Percentiles rank a stretch among this genome's conserved stretches.
Conservation (phyloP, 2,797 vertebrate genomes). For the Loris lydekkerianus region DNA sequence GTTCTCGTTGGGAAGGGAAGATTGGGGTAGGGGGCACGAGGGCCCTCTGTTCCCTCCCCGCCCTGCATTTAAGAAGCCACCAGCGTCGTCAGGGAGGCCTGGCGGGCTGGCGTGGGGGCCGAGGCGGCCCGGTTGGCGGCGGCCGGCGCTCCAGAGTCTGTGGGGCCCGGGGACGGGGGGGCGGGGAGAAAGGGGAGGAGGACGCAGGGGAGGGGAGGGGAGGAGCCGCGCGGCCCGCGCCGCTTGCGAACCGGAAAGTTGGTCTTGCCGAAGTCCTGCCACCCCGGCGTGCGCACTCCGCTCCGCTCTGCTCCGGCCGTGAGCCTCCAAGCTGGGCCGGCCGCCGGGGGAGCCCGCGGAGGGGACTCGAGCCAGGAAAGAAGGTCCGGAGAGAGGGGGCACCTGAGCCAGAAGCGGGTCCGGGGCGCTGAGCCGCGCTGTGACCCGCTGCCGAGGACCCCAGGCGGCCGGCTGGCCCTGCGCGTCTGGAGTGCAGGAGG, state of each 20-base stretch:
- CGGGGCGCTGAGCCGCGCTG: background rate
- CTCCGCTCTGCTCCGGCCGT: constrained; percentile 69
- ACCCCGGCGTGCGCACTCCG: constrained; percentile 78
- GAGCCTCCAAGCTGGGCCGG: constrained; percentile 68
- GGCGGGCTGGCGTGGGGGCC: constrained; percentile 58
- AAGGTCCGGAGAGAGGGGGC: constrained; percentile 59
- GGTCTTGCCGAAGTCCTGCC: constrained; percentile 87
- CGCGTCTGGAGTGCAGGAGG: constrained; percentile 66
- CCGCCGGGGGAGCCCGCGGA: constrained; percentile 60
- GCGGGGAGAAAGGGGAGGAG: background rate
- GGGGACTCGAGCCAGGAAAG: constrained; percentile 52
- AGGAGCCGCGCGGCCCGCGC: constrained; percentile 86
- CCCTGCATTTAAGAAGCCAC: constrained; percentile 39
- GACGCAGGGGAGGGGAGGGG: constrained; percentile 79
- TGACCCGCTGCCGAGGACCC: background rate
- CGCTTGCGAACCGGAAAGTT: constrained; percentile 90
- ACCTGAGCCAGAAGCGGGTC: constrained; percentile 45
- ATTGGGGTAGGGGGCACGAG: background rate
- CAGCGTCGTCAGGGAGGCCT: constrained; percentile 4
- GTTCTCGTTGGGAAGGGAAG: background rate
- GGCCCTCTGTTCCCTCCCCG: constrained; percentile 58
- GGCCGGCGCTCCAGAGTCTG: constrained; percentile 43
- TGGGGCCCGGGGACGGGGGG: constrained; percentile 57
- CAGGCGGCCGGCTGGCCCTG: background rate
- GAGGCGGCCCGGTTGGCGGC: constrained; percentile 26